Percentiles rank a stretch among this genome's conserved stretches.
phyloP scores from a whole-genome alignment of 2,797 vertebrate species.

The Valencia hispanica region DNA sequence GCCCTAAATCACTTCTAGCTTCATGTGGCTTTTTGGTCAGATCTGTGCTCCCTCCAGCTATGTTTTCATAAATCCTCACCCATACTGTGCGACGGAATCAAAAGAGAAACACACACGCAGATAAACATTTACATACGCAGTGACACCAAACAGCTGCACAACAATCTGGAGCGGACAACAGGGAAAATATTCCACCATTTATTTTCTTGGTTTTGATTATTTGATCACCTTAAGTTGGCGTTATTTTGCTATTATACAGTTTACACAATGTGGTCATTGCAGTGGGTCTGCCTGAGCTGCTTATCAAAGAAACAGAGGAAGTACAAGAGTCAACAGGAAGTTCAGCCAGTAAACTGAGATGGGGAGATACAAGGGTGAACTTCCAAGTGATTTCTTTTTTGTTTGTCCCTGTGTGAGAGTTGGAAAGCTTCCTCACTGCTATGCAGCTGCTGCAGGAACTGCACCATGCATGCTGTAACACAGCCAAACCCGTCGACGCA shows the following conservation, averaged over 20 bases:
- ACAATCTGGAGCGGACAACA: conserved; percentile 27
- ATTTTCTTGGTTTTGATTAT: conserved; percentile 62
- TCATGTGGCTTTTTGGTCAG: conserved; percentile 31
- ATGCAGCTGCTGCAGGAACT: conserved; percentile 34
- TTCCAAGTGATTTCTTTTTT: conserved; percentile 64
- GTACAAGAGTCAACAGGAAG: conserved; percentile 83
- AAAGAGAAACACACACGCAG: conserved; percentile 19
- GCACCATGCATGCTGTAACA: conserved; percentile 25
- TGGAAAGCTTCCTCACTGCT: conserved; percentile 44
- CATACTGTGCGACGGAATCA: neutral
- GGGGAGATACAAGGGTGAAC: conserved; percentile 71
- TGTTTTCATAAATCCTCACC: conserved; percentile 28
- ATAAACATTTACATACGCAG: conserved; percentile 8
- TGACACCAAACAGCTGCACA: conserved; percentile 27
- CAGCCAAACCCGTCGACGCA: conserved; percentile 1
- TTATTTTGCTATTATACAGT: conserved; percentile 59
- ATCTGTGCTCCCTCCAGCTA: conserved; percentile 17
- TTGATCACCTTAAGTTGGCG: conserved; percentile 57
- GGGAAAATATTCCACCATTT: conserved; percentile 42
- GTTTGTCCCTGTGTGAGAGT: conserved; percentile 61
- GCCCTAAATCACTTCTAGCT: conserved; percentile 15
- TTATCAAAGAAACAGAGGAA: conserved; percentile 85
- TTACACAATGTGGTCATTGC: conserved; percentile 63
- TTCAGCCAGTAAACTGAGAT: conserved; percentile 79
- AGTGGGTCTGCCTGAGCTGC: conserved; percentile 77